Evolutionary conservation across 2,113 vertebrate genomes (phyloP).

Genomic region (Xenus cinereus): DNA sequence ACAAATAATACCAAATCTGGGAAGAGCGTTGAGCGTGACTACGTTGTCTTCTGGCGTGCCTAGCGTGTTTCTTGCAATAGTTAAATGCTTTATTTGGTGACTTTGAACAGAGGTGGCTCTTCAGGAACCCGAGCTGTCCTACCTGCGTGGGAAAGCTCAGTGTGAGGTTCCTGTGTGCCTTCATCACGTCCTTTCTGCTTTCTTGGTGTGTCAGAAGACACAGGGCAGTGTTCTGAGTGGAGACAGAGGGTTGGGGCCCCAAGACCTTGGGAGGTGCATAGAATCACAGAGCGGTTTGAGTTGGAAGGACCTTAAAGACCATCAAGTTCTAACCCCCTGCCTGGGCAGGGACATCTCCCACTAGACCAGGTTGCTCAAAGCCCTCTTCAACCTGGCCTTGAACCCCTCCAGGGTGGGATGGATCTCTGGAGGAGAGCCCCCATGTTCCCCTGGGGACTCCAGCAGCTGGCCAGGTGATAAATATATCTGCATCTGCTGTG

Average conservation of each 20-base stretch:
- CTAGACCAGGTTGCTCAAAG: no score
- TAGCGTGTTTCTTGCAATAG: slow-evolving; percentile 34
- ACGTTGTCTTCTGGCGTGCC: slow-evolving; percentile 46
- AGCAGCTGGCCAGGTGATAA: not conserved
- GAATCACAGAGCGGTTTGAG: no score
- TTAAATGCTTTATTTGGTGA: slow-evolving; percentile 56
- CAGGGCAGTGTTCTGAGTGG: not conserved
- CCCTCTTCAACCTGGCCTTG: no score
- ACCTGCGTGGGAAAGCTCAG: not conserved
- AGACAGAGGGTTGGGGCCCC: not conserved
- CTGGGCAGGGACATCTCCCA: no score
- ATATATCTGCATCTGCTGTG: no score
- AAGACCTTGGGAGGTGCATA: not conserved
- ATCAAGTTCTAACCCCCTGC: no score
- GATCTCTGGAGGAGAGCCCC: no score
- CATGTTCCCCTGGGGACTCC: not conserved
- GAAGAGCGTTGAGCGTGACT: not conserved
- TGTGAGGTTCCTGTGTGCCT: not conserved
- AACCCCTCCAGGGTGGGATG: not conserved
- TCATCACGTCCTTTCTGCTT: not conserved
- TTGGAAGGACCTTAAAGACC: no score
- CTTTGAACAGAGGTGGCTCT: slow-evolving; percentile 23
- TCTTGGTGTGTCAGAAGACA: not conserved
- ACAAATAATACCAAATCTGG: not conserved
- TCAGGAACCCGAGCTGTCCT: not conserved